Percentiles rank a stretch among this genome's conserved stretches.
phyloP scores from a whole-genome alignment of 2,797 vertebrate genomes.

The Enoplosus armatus region DNA sequence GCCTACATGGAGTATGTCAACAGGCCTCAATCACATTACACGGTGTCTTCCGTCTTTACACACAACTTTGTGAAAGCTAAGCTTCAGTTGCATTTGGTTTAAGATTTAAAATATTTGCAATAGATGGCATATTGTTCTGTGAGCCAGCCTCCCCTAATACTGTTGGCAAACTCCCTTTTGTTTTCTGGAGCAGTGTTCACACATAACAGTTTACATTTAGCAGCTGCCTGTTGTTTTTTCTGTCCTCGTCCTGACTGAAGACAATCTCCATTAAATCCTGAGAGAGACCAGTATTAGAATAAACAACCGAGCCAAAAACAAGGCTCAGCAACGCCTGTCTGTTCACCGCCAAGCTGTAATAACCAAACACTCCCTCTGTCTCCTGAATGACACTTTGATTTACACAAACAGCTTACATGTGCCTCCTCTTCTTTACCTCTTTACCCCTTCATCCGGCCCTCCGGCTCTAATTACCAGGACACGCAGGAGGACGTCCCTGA shows the following conservation, averaged over 20 bases:
- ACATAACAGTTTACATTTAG: conserved; percentile 15
- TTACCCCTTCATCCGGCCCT: conserved; percentile 27
- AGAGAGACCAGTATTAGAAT: conserved; percentile 16
- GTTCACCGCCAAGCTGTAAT: conserved; percentile 5
- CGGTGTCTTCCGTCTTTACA: background rate
- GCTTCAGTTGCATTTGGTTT: background rate
- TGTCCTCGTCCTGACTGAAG: conserved; percentile 24
- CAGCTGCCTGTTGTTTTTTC: conserved; percentile 22
- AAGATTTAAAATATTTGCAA: background rate
- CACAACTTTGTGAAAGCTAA: background rate
- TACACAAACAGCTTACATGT: conserved; percentile 28
- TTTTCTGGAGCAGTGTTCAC: background rate
- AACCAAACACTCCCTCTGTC: conserved; percentile 24
- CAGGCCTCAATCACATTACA: background rate
- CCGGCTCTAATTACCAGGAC: conserved; percentile 55
- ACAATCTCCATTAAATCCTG: conserved; percentile 30
- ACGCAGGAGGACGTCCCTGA: conserved; percentile 32
- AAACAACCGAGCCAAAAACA: conserved; percentile 2
- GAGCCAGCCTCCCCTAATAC: background rate
- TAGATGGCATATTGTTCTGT: background rate
- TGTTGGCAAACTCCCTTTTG: background rate
- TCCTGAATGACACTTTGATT: conserved; percentile 45
- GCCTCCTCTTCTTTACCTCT: conserved; percentile 35
- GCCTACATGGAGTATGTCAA: background rate
- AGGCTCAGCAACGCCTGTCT: background rate